A percentile compares a stretch with the other conserved stretches of the same genome.
These are phyloP conservation scores for Labia minor DNA, from an alignment of 2,888 invertebrate genomes.

Conservation along the genomic window DNA sequence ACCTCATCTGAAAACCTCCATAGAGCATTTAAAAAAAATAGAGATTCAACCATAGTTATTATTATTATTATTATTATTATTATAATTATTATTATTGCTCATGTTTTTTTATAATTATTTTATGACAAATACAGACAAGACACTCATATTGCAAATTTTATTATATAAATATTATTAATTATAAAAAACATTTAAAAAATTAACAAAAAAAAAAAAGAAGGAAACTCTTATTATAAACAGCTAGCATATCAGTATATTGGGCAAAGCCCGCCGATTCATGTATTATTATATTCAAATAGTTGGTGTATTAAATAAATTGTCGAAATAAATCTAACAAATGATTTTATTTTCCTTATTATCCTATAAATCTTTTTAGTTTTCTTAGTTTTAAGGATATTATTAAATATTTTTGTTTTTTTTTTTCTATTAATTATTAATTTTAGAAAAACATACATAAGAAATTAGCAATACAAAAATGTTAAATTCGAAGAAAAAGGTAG, in stretches of 20 bases:
- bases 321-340: too few relatives aligned
- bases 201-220: background rate
- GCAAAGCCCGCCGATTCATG: slow-evolving; percentile 13
- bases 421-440: too few relatives aligned
- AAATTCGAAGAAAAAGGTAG: too few relatives aligned
- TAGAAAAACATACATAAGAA: too few relatives aligned
- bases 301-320: slow-evolving; percentile 13
- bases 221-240: slow-evolving; percentile 1
- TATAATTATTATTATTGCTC: too few relatives aligned
- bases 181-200: too few relatives aligned
- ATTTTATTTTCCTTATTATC: too few relatives aligned
- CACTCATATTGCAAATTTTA: slow-evolving; percentile 13
- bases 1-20: slow-evolving; percentile 13
- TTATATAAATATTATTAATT: background rate
- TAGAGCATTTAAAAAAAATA: background rate
- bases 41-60: slow-evolving; percentile 13
- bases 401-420: too few relatives aligned
- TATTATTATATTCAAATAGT: slow-evolving; percentile 13
- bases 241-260: slow-evolving; percentile 13
- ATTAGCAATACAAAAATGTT: too few relatives aligned
- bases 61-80: too few relatives aligned
- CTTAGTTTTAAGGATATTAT: too few relatives aligned
- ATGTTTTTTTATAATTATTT: background rate
- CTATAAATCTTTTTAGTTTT: too few relatives aligned
- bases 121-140: slow-evolving; percentile 13